Conservation (phyloP, 2,888 invertebrate genomes). For the Xanthia icteritia region DNA sequence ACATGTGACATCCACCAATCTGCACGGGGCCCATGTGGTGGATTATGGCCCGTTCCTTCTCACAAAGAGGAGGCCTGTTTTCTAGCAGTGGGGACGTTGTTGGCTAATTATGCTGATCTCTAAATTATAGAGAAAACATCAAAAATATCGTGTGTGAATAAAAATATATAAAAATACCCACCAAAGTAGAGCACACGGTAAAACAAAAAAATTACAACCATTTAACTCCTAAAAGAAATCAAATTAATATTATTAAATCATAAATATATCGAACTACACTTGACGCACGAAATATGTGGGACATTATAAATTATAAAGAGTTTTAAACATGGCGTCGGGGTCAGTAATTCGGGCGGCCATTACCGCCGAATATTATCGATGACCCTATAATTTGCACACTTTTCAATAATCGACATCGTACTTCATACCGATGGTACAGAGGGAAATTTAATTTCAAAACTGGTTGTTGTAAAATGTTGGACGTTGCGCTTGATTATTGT, state of each 20-base stretch:
- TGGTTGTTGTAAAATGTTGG: constrained; percentile 62
- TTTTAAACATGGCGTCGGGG: constrained; percentile 77
- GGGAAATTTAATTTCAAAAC: constrained; percentile 69
- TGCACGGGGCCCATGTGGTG: background rate
- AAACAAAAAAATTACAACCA: constrained; percentile 57
- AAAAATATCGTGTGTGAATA: background rate
- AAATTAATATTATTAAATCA: constrained; percentile 67
- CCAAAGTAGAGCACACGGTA: background rate
- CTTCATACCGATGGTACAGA: constrained; percentile 65
- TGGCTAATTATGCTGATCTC: background rate
- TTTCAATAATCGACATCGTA: constrained; percentile 80
- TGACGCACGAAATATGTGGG: constrained; percentile 70
- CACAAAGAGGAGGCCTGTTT: background rate
- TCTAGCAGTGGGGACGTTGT: background rate
- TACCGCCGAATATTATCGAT: constrained; percentile 74
- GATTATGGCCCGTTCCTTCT: background rate
- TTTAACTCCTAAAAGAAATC: constrained; percentile 56
- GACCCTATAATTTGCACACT: constrained; percentile 83
- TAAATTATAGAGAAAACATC: no score
- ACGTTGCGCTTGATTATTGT: constrained; percentile 61
- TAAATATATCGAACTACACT: constrained; percentile 62
- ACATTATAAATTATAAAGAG: constrained; percentile 80
- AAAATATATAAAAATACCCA: background rate
- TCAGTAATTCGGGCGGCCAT: constrained; percentile 73
- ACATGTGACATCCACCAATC: background rate